These are phyloP conservation scores for Crocidura indochinensis DNA, from an alignment of 2,797 vertebrate species.

Conservation along the genomic window DNA sequence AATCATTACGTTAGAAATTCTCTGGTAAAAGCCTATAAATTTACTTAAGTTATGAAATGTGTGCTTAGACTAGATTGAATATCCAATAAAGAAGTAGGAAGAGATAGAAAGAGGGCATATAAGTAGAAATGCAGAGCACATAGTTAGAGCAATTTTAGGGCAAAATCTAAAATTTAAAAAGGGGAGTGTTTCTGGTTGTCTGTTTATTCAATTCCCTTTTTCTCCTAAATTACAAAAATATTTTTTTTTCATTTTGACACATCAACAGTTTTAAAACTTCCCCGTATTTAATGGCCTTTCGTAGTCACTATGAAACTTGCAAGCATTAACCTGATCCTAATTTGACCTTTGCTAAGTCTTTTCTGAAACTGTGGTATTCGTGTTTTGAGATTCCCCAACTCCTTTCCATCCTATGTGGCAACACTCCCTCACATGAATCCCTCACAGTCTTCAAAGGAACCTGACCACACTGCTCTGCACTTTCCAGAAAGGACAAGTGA, in stretches of 20 bases:
- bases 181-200: neutral
- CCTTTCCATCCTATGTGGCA: neutral
- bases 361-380: neutral
- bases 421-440: neutral
- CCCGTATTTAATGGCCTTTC: neutral
- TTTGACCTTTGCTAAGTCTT: slow-evolving; percentile 6
- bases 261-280: neutral
- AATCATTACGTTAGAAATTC: no score
- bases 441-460: neutral
- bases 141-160: neutral
- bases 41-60: neutral
- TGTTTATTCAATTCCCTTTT: neutral
- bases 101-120: neutral
- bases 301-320: neutral
- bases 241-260: slow-evolving; percentile 16
- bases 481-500: neutral
- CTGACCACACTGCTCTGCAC: accelerated
- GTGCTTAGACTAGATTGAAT: neutral
- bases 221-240: neutral
- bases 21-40: neutral
- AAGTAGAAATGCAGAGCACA: neutral
- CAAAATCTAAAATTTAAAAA: neutral
- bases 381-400: neutral
- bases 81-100: neutral
- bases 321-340: neutral